Evolutionary conservation across 2,888 invertebrate species (phyloP), one percentile per base, ranked within the genome.

Genomic region (Acrobeloides nanus): DNA sequence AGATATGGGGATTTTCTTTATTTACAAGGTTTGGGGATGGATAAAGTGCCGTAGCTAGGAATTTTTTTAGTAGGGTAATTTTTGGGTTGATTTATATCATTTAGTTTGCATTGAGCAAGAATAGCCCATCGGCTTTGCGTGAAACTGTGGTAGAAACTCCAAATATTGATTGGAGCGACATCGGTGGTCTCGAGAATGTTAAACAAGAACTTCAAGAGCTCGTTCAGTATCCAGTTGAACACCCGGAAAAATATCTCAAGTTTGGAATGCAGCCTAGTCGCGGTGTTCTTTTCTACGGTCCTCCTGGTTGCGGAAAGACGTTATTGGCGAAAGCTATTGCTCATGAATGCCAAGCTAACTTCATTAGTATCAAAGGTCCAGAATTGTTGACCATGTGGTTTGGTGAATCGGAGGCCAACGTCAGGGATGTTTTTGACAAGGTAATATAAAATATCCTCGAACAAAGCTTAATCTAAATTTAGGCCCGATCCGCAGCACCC

Each of bases 381-480:
- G 97, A 99, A 76, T 80, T 99, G 62, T 82, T 97, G 48, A 97
- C 97, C 39, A 97, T 99, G 97, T 97, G 97, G 97, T 97, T 99
- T 76, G 97, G 97, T 75, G 97, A 97, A 78, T 95, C 93, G 18
- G 97, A 97, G 79, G 95, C 97, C 44, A 97, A 97, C 75, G 97
- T 99, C 61, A 82, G 97, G 65, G 97, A 97, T 76, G 92, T 97
- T 67, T 99, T 97, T 74, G 97, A 97, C 77, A 99, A 99, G 43
- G 97, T n/a, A n/a, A n/a, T n/a, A n/a, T n/a, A n/a, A n/a, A n/a
- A n/a, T n/a, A n/a, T n/a, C n/a, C n/a, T n/a, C n/a, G n/a, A n/a
- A n/a, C n/a, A n/a, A n/a, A n/a, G n/a, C n/a, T n/a, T n/a, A n/a
- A n/a, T n/a, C n/a, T n/a, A n/a, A n/a, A n/a, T n/a, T n/a, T n/a